Conservation (phyloP, 2,888 invertebrate species). For the Drosophila antonietae region DNA sequence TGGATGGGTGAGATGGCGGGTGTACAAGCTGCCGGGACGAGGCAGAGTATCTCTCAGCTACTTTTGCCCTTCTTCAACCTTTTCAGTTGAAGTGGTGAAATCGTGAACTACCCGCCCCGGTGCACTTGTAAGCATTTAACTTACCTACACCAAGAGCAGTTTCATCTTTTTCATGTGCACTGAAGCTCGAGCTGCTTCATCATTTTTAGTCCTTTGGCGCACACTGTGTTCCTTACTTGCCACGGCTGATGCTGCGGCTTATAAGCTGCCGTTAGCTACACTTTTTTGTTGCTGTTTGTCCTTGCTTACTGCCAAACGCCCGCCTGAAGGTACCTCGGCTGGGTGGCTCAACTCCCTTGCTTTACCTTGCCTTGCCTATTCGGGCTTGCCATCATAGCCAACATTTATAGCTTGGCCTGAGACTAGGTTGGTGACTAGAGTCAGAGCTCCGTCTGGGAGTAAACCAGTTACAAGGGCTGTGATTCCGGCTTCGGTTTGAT, state of each 20-base stretch:
- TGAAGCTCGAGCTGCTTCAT: slow-evolving; percentile 62
- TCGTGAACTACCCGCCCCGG: slow-evolving; percentile 37
- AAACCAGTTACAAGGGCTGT: background rate
- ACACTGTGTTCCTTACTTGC: slow-evolving; percentile 30
- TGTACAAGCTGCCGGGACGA: background rate
- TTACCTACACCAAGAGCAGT: slow-evolving; percentile 54
- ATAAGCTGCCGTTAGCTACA: slow-evolving; percentile 53
- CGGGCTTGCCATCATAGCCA: slow-evolving; percentile 38
- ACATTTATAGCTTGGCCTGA: slow-evolving; percentile 21
- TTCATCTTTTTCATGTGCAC: slow-evolving; percentile 75
- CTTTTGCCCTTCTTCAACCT: slow-evolving; percentile 31
- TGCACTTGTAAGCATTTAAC: slow-evolving; percentile 59
- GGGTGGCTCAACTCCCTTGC: slow-evolving; percentile 17
- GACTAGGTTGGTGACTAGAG: background rate
- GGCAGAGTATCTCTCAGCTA: slow-evolving; percentile 32
- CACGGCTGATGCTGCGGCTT: slow-evolving; percentile 56
- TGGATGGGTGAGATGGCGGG: slow-evolving; percentile 8
- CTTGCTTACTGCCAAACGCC: slow-evolving; percentile 61
- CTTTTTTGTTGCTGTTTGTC: slow-evolving; percentile 45
- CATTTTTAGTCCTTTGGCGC: slow-evolving; percentile 67
- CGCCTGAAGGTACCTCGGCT: slow-evolving; percentile 38
- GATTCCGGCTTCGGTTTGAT: slow-evolving; percentile 48
- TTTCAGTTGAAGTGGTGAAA: slow-evolving; percentile 57
- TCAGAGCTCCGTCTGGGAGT: background rate
- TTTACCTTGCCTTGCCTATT: background rate